A percentile compares a stretch with the other conserved stretches of the same genome.
Conservation (phyloP, 2,113 vertebrate genomes). For the Cairina moschata region DNA sequence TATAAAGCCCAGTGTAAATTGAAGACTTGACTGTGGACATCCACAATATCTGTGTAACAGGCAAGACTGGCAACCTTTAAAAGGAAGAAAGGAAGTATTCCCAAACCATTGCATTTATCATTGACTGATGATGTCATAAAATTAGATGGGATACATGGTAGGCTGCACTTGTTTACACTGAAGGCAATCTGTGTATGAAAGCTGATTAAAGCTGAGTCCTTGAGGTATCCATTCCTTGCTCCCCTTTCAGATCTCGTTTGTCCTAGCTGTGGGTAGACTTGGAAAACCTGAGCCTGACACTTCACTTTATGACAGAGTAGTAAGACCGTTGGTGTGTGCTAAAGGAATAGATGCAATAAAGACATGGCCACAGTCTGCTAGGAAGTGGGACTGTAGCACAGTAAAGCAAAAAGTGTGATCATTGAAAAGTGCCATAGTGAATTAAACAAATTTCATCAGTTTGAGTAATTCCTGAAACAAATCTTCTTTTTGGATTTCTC, state of each 20-base stretch:
- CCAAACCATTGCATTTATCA: not conserved
- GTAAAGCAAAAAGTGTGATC: not conserved
- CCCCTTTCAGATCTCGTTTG: not conserved
- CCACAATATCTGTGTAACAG: not conserved
- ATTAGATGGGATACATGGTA: not conserved
- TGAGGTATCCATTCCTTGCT: not conserved
- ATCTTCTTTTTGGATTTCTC: not conserved
- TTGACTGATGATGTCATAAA: not conserved
- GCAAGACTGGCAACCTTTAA: not conserved
- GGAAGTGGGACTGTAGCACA: not conserved
- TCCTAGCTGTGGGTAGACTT: not conserved
- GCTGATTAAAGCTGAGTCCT: not conserved
- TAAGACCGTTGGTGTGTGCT: not conserved
- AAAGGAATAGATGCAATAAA: not conserved
- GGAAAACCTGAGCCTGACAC: not conserved
- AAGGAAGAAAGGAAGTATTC: not conserved
- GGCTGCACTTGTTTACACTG: not conserved
- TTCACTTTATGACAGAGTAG: not conserved
- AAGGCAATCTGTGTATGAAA: not conserved
- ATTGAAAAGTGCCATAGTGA: not conserved
- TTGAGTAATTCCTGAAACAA: not conserved
- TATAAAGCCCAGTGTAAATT: not conserved
- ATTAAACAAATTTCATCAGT: not conserved
- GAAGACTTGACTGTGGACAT: not conserved
- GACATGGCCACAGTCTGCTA: not conserved